Base-by-base conservation (phyloP, 2,888 invertebrate genomes). In the Mythimna vitellina region DNA sequence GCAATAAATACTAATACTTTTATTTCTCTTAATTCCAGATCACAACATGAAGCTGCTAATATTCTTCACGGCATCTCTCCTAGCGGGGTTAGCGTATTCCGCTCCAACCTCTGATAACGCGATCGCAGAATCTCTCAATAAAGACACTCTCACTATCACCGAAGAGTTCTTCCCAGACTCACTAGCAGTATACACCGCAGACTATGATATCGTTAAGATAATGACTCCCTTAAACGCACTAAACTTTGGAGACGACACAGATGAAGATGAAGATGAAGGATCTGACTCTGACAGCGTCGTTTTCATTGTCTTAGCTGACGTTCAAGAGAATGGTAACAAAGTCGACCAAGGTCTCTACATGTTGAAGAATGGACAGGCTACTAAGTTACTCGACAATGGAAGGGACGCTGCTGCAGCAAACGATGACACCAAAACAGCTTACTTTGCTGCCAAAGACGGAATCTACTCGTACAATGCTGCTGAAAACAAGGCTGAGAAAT, bases 371-470 rank as follows among this genome's bases (percentile, higher is more conserved):
- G 83, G 81, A 49, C 57, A 61, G 0, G 88, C 86, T 3, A 90
- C 76, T 0, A 90, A 90, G 74, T 70, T 92, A 4, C 82, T 92
- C 9, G 90, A 90, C 0, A 79, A 91, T 32, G 92, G 91, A 1
- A 87, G 89, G 71, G 90, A 91, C 35, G 83, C 86, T 0, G 84
- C 90, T 7, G 89, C 92, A 1, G 82, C 88, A 4, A 83, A 80
- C 25, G 90, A 89, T 32, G 83, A 89, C 0, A 88, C 84, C 0
- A 90, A 86, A 63, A 70, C 76, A 0, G 92, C 81, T 3, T 93
- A 87, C 73, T 89, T 93, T 7, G 93, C 87, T 20, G 90, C 93
- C 1, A 84, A 83, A 38, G 92, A 93, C 17, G 93, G 93, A 3
- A 67, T 93, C 9, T 93, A 93, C 69, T 20, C 57, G 0, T 93